Evolutionary conservation across 2,113 vertebrate species (phyloP).

Genomic region (Herpetotheres cachinnans): DNA sequence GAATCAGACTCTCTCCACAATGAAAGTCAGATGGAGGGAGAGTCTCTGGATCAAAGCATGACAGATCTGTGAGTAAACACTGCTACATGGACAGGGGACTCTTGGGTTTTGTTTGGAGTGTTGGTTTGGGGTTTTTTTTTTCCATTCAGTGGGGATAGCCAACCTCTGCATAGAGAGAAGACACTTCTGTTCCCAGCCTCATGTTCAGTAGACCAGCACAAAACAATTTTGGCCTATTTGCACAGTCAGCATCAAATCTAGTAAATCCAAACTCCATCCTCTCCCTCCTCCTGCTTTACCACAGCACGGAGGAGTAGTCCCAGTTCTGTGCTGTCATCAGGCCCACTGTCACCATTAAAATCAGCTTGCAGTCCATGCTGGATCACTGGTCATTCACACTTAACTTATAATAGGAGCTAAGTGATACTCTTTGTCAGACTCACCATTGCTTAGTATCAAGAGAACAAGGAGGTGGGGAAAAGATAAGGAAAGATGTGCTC

Average conservation of each 20-base stretch:
- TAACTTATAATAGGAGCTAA: background rate
- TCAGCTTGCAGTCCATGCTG: background rate
- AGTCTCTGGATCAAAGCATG: conserved; percentile 71
- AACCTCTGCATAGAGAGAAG: background rate
- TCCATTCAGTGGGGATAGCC: background rate
- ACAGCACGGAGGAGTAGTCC: background rate
- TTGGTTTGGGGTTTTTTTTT: background rate
- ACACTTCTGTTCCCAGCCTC: background rate
- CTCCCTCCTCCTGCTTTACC: background rate
- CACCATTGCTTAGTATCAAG: background rate
- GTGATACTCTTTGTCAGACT: background rate
- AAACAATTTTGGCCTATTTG: background rate
- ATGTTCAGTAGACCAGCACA: background rate
- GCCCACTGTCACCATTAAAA: background rate
- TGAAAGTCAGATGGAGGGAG: conserved; percentile 76
- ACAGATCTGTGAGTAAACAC: conserved; percentile 82
- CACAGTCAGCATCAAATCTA: background rate
- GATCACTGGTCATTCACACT: background rate
- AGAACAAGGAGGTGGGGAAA: background rate
- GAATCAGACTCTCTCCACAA: conserved; percentile 76
- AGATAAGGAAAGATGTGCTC: background rate
- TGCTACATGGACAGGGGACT: background rate
- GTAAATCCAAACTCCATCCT: background rate
- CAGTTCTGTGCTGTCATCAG: background rate
- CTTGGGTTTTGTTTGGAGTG: background rate